Percentiles rank a stretch among this genome's conserved stretches.
Evolutionary conservation across 2,888 invertebrate species (phyloP).

Genomic region (Aporophyla lueneburgensis): DNA sequence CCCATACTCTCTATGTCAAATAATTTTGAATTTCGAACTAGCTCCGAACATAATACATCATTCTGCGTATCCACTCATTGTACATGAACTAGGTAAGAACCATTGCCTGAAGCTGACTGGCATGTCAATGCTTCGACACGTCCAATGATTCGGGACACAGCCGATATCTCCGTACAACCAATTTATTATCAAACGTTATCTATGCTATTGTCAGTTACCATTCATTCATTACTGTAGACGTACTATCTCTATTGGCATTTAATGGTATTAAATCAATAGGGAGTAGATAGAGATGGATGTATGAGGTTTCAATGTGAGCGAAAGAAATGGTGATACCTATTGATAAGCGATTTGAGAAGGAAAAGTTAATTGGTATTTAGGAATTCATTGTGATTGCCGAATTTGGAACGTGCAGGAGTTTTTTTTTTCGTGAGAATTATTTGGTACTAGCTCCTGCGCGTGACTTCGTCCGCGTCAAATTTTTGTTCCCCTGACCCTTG

Average conservation of each 20-base stretch:
- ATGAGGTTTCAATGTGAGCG: background rate
- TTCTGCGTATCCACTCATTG: background rate
- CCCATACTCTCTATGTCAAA: background rate
- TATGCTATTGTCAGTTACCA: slow-evolving; percentile 47
- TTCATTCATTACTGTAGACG: slow-evolving; percentile 44
- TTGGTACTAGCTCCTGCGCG: too few species aligned
- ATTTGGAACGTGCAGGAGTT: background rate
- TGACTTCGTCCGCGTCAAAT: too few species aligned
- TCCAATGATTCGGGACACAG: slow-evolving; percentile 44
- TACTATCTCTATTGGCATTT: slow-evolving; percentile 30
- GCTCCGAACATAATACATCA: background rate
- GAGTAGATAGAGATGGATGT: slow-evolving; percentile 11
- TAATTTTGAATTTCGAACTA: background rate
- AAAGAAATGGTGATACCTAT: slow-evolving; percentile 2
- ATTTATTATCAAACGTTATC: slow-evolving; percentile 55
- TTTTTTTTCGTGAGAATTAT: too few species aligned
- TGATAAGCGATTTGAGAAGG: background rate
- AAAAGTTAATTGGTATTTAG: slow-evolving; percentile 3
- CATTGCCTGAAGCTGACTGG: slow-evolving; percentile 23
- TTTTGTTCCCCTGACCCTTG: too few species aligned
- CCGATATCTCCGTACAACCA: slow-evolving; percentile 44
- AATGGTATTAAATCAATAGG: slow-evolving; percentile 53
- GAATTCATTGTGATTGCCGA: background rate
- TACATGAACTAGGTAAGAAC: background rate
- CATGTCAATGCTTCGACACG: slow-evolving; percentile 26